These are phyloP conservation scores for Gymnogyps californianus DNA, from an alignment of 2,113 vertebrate genomes.

Conservation along the genomic window DNA sequence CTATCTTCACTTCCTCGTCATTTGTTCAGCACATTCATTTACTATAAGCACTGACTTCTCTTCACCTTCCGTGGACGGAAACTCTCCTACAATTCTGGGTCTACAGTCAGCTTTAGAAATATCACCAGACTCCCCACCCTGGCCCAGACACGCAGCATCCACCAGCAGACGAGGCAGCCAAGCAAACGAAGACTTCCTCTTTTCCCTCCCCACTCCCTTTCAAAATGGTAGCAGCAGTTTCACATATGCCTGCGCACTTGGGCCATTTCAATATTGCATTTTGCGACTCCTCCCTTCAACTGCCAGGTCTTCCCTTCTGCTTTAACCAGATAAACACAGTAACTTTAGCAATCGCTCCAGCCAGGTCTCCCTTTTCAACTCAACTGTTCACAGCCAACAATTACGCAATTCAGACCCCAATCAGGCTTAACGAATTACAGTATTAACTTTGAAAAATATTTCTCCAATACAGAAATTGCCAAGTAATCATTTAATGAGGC, in stretches of 20 bases:
- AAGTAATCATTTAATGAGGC: not conserved
- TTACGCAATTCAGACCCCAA: accelerated
- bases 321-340: not conserved
- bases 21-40: not conserved
- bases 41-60: not conserved
- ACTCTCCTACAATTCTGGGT: not conserved
- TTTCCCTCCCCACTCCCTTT: not conserved
- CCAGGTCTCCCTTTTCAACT: not conserved
- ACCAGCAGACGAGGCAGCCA: not conserved
- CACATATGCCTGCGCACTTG: not conserved
- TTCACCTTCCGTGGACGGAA: not conserved
- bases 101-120: not conserved
- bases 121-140: not conserved
- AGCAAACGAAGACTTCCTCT: not conserved
- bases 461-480: not conserved
- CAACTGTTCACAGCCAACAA: not conserved
- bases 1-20: not conserved
- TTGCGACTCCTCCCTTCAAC: not conserved
- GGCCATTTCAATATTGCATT: not conserved
- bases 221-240: not conserved
- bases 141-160: not conserved
- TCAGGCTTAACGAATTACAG: not conserved
- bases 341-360: not conserved
- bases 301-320: not conserved
- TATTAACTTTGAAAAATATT: not conserved